Base-by-base conservation (phyloP, 2,888 invertebrate genomes). In the Seira musarum region DNA sequence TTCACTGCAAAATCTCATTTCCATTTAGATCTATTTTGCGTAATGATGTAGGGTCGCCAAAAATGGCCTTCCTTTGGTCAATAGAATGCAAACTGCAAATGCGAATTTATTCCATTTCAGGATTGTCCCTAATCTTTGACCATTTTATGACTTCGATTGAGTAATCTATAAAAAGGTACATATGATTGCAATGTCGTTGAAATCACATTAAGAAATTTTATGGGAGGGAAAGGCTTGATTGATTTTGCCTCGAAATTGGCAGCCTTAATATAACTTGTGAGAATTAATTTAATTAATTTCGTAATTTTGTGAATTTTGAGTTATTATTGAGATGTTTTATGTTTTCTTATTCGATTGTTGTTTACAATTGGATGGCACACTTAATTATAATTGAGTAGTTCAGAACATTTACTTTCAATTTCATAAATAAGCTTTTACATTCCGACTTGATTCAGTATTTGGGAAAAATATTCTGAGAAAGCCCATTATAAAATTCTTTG, bases 91-190 rank as follows among this genome's bases (percentile, higher is more conserved):
- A 13, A 53, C 53, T 8, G 40, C 40, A 40, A 53, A 53, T 15
- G 13, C 6, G 53, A 53, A 53, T 53, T 53, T 53, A 53, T 53
- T 53, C 53, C 53, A n/a, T 53, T 53, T 53, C 53, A 53, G 53
- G 53, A 53, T 53, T 53, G 53, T 17, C 53, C 53, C 17, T 53
- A 53, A 53, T 53, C 53, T 53, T 53, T 53, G 53, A 53, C 53
- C 53, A 53, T 53, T 53, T 53, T 53, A 53, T 53, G 53, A 53
- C 15, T 53, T 3, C 8, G 53, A 53, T 53, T 53, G 53, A 53
- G 53, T 53, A 53, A 53, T 53, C 15, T 30, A 53, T 53, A 53
- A 30, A 30, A 30, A 30, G 30, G 30, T 30, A 30, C 30, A n/a
- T 53, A 13, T 17, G 53, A 53, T 8, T 30, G 30, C 30, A 30